A percentile compares a stretch with the other conserved stretches of the same genome.
phyloP scores from a whole-genome alignment of 1,140 invertebrate genomes.

The Microplitis mediator region DNA sequence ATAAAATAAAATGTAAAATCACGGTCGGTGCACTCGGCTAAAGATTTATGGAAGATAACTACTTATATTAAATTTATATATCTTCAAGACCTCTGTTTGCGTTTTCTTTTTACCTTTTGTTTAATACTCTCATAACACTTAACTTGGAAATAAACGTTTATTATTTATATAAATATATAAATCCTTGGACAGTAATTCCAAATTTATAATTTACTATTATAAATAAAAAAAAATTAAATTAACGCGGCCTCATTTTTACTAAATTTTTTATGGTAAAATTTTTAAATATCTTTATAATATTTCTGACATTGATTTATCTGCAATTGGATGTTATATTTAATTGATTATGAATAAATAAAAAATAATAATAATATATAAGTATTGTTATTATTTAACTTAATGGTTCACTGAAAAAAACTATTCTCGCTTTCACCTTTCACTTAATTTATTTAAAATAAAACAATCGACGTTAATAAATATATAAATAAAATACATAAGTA shows the following conservation, averaged over 20 bases:
- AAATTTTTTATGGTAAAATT: no score
- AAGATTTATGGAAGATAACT: constrained; percentile 10
- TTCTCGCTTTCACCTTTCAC: constrained; percentile 16
- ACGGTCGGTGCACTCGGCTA: not conserved
- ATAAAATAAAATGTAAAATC: not conserved
- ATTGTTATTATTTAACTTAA: not conserved
- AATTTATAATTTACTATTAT: not conserved
- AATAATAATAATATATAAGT: no score
- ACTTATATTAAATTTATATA: not conserved
- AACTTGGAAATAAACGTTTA: constrained; percentile 2
- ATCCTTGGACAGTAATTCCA: not conserved
- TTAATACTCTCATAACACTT: not conserved
- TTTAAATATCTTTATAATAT: no score
- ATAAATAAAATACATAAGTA: not conserved
- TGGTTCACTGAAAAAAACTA: not conserved
- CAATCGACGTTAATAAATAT: not conserved
- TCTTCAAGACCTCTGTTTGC: not conserved
- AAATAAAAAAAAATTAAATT: no score
- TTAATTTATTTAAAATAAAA: not conserved
- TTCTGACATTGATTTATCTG: no score
- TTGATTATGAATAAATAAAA: no score
- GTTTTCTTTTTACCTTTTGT: not conserved
- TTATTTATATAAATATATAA: not conserved
- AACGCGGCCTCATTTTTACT: no score
- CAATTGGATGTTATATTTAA: no score